Evolutionary conservation across 2,888 invertebrate genomes (phyloP).

Genomic region (Sarcophaga carnaria): DNA sequence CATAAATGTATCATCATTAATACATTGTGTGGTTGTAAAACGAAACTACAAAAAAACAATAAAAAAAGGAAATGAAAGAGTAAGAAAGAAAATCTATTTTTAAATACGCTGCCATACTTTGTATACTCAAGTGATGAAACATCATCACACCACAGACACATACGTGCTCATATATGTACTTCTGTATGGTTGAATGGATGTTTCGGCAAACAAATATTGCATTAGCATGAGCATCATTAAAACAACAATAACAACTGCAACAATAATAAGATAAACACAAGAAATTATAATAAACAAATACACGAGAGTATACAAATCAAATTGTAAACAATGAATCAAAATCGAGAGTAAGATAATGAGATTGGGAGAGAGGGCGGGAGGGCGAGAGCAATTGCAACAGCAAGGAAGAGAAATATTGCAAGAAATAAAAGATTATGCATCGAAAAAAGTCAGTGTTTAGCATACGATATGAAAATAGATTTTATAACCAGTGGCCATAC

Average conservation of each 20-base stretch:
- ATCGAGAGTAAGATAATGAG: not conserved
- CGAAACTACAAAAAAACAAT: not conserved
- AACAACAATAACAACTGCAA: conserved; percentile 16
- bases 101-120: conserved; percentile 23
- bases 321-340: conserved; percentile 28
- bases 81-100: conserved; percentile 36
- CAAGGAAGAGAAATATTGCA: conserved; percentile 20
- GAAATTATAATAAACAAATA: not conserved
- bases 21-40: conserved; percentile 23
- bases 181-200: not conserved
- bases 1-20: conserved; percentile 30
- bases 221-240: conserved; percentile 34
- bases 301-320: conserved; percentile 45
- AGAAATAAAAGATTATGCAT: too few species aligned
- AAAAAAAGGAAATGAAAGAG: not conserved
- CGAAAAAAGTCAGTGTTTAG: too few species aligned
- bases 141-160: not conserved
- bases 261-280: not conserved
- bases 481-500: too few species aligned
- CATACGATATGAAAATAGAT: too few species aligned
- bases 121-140: not conserved
- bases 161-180: not conserved
- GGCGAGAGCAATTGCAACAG: not conserved
- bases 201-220: conserved; percentile 34
- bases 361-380: not conserved